A percentile compares a stretch with the other conserved stretches of the same genome.
These are phyloP conservation scores for Drosophila buzzatii DNA, from an alignment of 2,888 invertebrate genomes.

Conservation along the genomic window DNA sequence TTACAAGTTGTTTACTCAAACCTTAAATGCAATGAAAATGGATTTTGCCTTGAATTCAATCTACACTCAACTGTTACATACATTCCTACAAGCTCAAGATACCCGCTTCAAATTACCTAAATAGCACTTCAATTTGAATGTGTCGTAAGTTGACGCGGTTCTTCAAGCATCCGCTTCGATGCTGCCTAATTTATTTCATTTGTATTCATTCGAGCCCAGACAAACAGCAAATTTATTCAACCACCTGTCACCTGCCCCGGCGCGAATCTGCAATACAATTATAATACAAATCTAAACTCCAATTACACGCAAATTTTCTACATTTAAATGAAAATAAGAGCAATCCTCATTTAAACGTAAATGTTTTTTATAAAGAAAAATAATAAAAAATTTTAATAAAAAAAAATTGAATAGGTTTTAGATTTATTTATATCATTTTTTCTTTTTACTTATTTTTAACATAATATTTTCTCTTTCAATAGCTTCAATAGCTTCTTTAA, in stretches of 20 bases:
- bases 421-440: background rate
- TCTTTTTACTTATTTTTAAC: background rate
- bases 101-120: conserved; percentile 19
- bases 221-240: conserved; percentile 29
- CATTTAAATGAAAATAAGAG: background rate
- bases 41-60: background rate
- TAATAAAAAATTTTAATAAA: too few species aligned
- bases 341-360: background rate
- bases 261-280: conserved; percentile 22
- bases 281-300: conserved; percentile 21
- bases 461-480: background rate
- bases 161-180: conserved; percentile 17
- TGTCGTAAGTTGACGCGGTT: conserved; percentile 5
- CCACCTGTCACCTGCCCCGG: conserved; percentile 7
- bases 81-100: background rate
- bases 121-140: conserved; percentile 42
- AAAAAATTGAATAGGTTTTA: background rate
- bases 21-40: background rate
- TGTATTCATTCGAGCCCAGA: conserved; percentile 56
- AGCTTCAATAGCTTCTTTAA: too few species aligned
- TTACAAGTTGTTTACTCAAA: background rate
- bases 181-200: conserved; percentile 63
- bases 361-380: too few species aligned
- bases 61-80: too few species aligned
- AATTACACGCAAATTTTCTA: conserved; percentile 12